Evolutionary conservation across 2,888 invertebrate species (phyloP).

Genomic region (Alitta virens): DNA sequence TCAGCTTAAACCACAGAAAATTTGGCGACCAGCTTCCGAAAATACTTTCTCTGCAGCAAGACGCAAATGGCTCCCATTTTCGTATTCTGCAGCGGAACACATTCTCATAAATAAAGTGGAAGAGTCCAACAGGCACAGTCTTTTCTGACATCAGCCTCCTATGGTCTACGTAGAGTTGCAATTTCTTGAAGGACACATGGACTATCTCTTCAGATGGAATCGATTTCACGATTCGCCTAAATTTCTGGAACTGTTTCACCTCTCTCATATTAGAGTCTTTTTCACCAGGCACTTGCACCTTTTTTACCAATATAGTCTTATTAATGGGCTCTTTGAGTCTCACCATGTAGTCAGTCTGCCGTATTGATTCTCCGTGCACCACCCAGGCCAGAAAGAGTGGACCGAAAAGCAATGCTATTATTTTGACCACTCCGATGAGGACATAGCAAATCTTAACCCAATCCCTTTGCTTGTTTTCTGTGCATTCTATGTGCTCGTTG

Average conservation of each 20-base stretch:
- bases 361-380: constrained; percentile 45
- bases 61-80: constrained; percentile 25
- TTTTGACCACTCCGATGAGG: constrained; percentile 42
- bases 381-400: constrained; percentile 44
- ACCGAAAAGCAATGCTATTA: constrained; percentile 44
- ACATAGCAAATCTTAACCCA: constrained; percentile 46
- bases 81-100: constrained; percentile 24
- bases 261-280: constrained; percentile 2
- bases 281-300: constrained; percentile 10
- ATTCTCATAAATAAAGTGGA: constrained; percentile 26
- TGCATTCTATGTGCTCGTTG: constrained; percentile 32
- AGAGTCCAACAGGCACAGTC: constrained; percentile 26
- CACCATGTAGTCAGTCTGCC: constrained; percentile 47
- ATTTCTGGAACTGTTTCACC: constrained; percentile 25
- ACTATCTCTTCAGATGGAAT: constrained; percentile 28
- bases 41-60: constrained; percentile 31
- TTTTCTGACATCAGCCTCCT: constrained; percentile 28
- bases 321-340: constrained; percentile 20
- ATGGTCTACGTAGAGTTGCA: constrained; percentile 30
- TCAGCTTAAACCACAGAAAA: constrained; percentile 25
- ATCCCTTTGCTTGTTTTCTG: constrained; percentile 35
- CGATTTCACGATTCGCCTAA: constrained; percentile 26
- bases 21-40: constrained; percentile 30
- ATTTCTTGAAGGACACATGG: constrained; percentile 21
- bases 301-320: constrained; percentile 30